Percentiles rank a stretch among this genome's conserved stretches.
Evolutionary conservation across 2,888 invertebrate genomes (phyloP).

Genomic region (Clitarchus hookeri): DNA sequence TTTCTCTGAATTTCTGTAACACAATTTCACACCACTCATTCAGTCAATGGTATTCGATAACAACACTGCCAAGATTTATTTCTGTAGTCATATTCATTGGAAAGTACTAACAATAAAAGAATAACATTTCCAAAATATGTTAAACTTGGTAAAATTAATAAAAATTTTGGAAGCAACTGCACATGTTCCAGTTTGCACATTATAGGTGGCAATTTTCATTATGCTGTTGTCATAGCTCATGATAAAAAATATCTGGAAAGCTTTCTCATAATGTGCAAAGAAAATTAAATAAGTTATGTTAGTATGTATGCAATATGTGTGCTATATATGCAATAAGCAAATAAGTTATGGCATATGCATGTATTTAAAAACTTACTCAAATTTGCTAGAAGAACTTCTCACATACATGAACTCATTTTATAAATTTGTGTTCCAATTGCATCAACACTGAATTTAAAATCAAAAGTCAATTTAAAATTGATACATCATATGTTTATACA

Average conservation of each 20-base stretch:
- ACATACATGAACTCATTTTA: not conserved
- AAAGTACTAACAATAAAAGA: too few relatives aligned
- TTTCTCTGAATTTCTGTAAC: too few relatives aligned
- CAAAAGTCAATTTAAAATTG: not conserved
- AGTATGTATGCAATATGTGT: too few relatives aligned
- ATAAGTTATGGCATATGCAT: not conserved
- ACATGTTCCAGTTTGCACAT: too few relatives aligned
- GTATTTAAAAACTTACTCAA: not conserved
- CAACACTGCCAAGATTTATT: too few relatives aligned
- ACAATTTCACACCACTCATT: too few relatives aligned
- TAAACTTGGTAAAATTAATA: too few relatives aligned
- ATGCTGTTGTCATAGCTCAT: not conserved
- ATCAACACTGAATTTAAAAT: not conserved
- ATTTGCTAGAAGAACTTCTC: not conserved
- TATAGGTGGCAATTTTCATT: not conserved
- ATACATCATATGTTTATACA: not conserved
- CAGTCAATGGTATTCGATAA: too few relatives aligned
- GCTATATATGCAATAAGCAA: not conserved
- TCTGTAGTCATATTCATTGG: too few relatives aligned
- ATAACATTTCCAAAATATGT: too few relatives aligned
- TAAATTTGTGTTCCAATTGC: not conserved
- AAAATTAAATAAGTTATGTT: not conserved
- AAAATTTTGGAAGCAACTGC: too few relatives aligned
- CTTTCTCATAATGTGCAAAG: not conserved
- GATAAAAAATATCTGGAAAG: not conserved